These are phyloP conservation scores for Parelbella ahira DNA, from an alignment of 2,888 invertebrate genomes.

Conservation along the genomic window DNA sequence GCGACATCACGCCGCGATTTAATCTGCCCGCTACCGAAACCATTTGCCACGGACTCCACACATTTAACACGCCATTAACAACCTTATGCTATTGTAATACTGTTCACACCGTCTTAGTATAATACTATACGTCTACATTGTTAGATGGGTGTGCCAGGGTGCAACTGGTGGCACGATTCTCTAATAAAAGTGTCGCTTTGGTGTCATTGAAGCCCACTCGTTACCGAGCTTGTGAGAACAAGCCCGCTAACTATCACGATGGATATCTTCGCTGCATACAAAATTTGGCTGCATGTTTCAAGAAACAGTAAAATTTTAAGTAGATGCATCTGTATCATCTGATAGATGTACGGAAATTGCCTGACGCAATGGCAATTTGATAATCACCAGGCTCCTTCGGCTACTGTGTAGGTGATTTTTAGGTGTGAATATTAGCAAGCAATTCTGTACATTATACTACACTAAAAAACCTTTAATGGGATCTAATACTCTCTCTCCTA, in stretches of 20 bases:
- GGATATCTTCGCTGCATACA: slow-evolving; percentile 7
- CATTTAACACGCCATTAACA: background rate
- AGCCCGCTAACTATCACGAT: slow-evolving; percentile 23
- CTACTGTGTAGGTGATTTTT: no score
- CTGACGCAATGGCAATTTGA: no score
- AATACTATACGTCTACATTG: background rate
- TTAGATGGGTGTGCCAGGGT: slow-evolving; percentile 29
- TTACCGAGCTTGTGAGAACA: slow-evolving; percentile 30
- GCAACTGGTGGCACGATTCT: slow-evolving; percentile 54
- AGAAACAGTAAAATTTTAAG: no score
- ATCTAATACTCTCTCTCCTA: no score
- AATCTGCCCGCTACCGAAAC: slow-evolving; percentile 48
- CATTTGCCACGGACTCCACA: slow-evolving; percentile 16
- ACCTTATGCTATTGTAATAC: slow-evolving; percentile 9
- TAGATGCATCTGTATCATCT: no score
- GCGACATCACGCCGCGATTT: slow-evolving; percentile 66
- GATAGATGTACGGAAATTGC: no score
- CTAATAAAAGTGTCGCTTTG: slow-evolving; percentile 61
- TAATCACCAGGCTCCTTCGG: no score
- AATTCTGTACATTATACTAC: no score
- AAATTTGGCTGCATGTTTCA: no score
- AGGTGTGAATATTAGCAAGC: no score
- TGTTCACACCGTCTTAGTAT: background rate
- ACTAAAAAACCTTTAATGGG: no score
- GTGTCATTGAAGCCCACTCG: slow-evolving; percentile 39